Percentiles rank a stretch among this genome's conserved stretches.
phyloP scores from a whole-genome alignment of 2,888 invertebrate genomes.

The Lumbricus terrestris region DNA sequence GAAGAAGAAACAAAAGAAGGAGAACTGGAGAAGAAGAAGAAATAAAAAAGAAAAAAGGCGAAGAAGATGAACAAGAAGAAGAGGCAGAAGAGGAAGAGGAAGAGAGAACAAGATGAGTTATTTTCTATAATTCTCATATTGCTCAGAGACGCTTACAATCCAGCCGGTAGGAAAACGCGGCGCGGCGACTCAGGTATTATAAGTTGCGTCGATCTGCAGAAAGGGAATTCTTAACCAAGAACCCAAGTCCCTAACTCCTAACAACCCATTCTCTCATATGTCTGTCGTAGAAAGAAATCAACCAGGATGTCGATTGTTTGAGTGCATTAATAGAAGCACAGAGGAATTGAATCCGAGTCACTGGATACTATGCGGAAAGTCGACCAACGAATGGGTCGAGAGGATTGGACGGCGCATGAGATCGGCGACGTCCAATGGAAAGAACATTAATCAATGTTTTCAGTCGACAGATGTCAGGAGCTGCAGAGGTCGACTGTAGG shows the following conservation, averaged over 20 bases:
- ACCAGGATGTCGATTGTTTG: not conserved
- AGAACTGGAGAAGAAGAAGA: too few species aligned
- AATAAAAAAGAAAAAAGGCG: not conserved
- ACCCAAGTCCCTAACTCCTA: not conserved
- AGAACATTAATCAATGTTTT: not conserved
- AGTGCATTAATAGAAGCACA: not conserved
- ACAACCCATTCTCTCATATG: not conserved
- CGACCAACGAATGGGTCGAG: too few species aligned
- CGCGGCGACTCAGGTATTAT: not conserved
- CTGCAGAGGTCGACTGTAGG: not conserved
- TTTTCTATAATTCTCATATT: too few species aligned
- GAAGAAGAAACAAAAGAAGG: too few species aligned
- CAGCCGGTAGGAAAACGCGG: not conserved
- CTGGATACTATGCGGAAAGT: too few species aligned
- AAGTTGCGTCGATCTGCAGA: not conserved
- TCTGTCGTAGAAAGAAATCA: not conserved
- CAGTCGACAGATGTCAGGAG: constrained; percentile 13
- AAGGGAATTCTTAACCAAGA: not conserved
- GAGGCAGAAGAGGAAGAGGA: constrained; percentile 25
- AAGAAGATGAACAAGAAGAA: constrained; percentile 18
- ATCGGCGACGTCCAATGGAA: not conserved
- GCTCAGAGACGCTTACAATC: not conserved
- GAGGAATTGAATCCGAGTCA: too few species aligned
- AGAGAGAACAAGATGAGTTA: not conserved
- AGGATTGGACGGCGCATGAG: too few species aligned